phyloP scores from a whole-genome alignment of 2,888 invertebrate genomes.

The Phytoseiulus persimilis region DNA sequence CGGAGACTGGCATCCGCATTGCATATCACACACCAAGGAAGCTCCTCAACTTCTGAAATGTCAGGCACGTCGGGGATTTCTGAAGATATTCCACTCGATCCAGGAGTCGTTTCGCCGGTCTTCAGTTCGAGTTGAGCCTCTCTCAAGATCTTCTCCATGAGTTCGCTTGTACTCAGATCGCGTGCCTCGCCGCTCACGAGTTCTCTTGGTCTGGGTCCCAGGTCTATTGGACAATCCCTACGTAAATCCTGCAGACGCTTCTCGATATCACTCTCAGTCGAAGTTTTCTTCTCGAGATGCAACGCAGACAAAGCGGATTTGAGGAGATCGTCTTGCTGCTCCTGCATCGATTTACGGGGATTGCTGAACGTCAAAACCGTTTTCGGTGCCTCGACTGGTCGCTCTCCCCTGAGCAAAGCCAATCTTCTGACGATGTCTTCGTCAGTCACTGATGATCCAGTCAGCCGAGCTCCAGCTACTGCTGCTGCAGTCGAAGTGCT shows the following conservation, averaged over 20 bases:
- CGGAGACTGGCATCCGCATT: slow-evolving; percentile 67
- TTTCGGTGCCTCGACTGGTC: background rate
- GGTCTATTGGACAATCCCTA: background rate
- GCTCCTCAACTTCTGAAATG: slow-evolving; percentile 51
- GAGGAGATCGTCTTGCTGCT: slow-evolving; percentile 23
- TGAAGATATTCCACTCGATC: background rate
- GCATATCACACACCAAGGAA: slow-evolving; percentile 77
- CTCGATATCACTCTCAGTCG: slow-evolving; percentile 11
- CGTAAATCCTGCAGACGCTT: slow-evolving; percentile 9
- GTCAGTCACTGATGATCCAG: background rate
- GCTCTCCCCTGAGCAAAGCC: background rate
- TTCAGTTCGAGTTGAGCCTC: slow-evolving; percentile 6
- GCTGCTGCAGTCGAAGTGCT: background rate
- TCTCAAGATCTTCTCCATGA: background rate
- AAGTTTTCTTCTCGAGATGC: slow-evolving; percentile 19
- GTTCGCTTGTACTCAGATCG: slow-evolving; percentile 8
- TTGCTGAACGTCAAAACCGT: background rate
- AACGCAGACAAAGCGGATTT: background rate
- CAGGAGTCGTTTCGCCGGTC: background rate
- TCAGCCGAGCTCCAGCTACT: background rate
- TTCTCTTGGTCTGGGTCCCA: background rate
- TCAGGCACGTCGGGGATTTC: slow-evolving; percentile 14
- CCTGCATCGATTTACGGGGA: slow-evolving; percentile 11
- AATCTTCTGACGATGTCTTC: slow-evolving; percentile 6
- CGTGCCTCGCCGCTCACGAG: background rate